phyloP scores from a whole-genome alignment of 2,797 vertebrate species.

The Sternotherus odoratus region DNA sequence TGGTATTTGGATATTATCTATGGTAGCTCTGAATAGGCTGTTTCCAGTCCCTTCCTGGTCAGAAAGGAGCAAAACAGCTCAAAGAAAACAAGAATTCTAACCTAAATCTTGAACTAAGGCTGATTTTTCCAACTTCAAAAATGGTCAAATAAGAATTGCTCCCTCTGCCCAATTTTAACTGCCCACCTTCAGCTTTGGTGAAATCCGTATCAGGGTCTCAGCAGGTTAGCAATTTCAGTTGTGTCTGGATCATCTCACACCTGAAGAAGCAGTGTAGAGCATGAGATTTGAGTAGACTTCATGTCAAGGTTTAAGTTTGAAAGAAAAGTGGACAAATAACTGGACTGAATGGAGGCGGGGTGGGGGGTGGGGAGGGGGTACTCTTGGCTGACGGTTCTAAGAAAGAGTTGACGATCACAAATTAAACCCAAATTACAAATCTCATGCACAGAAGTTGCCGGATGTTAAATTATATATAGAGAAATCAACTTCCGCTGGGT shows the following conservation, averaged over 20 bases:
- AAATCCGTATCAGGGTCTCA: constrained; percentile 46
- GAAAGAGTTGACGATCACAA: constrained; percentile 57
- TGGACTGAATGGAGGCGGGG: constrained; percentile 20
- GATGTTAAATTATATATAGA: constrained; percentile 45
- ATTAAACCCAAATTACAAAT: constrained; percentile 62
- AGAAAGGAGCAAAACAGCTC: neutral
- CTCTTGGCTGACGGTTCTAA: constrained; percentile 36
- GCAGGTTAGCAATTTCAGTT: neutral
- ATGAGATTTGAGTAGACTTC: constrained; percentile 13
- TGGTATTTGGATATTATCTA: neutral
- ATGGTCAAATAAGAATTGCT: neutral
- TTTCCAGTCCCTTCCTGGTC: constrained; percentile 21
- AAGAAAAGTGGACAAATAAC: constrained; percentile 62
- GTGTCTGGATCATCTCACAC: constrained; percentile 30
- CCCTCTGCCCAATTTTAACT: neutral
- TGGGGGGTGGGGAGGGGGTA: too few relatives aligned
- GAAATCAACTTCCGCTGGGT: constrained; percentile 6
- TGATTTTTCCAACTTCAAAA: neutral
- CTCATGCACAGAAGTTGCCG: constrained; percentile 12
- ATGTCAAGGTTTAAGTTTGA: neutral
- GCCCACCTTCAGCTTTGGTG: neutral
- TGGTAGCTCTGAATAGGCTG: neutral
- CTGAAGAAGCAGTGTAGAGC: constrained; percentile 13
- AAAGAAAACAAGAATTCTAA: neutral
- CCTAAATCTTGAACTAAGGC: neutral